phyloP scores from a whole-genome alignment of 2,888 invertebrate species.

The Eristalis intricaria region DNA sequence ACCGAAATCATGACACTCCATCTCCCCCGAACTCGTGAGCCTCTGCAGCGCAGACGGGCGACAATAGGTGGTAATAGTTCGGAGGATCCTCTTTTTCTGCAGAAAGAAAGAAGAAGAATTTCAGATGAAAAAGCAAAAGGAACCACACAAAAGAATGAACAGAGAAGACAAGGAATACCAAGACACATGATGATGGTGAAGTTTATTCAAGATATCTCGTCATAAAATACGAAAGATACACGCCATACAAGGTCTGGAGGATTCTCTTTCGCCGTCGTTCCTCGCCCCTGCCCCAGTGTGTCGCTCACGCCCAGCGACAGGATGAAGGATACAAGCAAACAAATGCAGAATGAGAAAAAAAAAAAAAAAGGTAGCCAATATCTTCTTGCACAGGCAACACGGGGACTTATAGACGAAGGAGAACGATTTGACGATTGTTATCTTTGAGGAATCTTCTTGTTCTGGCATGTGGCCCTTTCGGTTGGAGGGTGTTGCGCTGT shows the following conservation, averaged over 20 bases:
- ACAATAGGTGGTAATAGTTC: neutral
- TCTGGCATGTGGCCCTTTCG: constrained; percentile 51
- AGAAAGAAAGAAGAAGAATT: neutral
- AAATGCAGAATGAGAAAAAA: neutral
- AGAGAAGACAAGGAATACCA: neutral
- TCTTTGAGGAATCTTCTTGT: constrained; percentile 56
- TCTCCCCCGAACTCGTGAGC: neutral
- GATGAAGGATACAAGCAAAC: constrained; percentile 31
- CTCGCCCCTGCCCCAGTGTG: neutral
- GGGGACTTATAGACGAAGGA: constrained; percentile 16
- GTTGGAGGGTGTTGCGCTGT: constrained; percentile 42
- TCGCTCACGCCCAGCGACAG: constrained; percentile 7
- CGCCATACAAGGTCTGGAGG: constrained; percentile 50
- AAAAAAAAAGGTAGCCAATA: constrained; percentile 32
- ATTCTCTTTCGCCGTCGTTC: constrained; percentile 12
- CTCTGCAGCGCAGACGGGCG: neutral
- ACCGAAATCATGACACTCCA: neutral
- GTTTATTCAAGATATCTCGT: constrained; percentile 58
- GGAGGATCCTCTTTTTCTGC: neutral
- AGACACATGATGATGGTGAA: constrained; percentile 32
- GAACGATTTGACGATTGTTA: constrained; percentile 56
- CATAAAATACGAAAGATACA: constrained; percentile 62
- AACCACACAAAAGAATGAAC: neutral
- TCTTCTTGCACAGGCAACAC: constrained; percentile 28
- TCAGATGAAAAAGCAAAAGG: neutral